Base-by-base conservation (phyloP, 2,113 vertebrate genomes). In the Notiomystis cincta region DNA sequence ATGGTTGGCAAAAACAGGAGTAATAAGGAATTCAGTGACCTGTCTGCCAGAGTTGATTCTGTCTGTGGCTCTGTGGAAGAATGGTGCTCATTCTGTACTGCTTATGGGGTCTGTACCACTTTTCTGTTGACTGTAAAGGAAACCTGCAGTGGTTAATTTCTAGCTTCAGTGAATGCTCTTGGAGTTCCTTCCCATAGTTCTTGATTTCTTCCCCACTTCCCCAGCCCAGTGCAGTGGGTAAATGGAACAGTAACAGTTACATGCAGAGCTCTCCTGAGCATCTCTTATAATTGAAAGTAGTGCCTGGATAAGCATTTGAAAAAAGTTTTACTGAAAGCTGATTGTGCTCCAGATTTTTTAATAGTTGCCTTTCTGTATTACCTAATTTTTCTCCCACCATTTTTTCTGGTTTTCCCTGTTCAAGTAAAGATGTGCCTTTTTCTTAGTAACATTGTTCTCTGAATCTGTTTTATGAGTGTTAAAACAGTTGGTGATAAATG, bases 111-210 rank as follows among this genome's bases (percentile, higher is more conserved):
- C 35, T 75, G 4, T 48, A 7, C 58, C 10, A 20, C 47, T 75
- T 50, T 67, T 7, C 30, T 45, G 0, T 79, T 79, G 28, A 18
- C 45, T 48, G 5, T 66, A 30, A 47, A 67, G 22, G 33, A 58
- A 75, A n/a, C 24, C 16, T 57, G 0, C 0, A 0, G 2, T 62
- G 20, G 51, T 73, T 69, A 24, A 50, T 38, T 62, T 27, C 8
- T 53, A 31, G 22, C 20, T 62, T 71, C n/a, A 48, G 13, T 62
- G 42, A 76, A 30, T 13, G 22, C 9, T 77, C 19, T 35, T 23
- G 35, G 30, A 38, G 10, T 18, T 60, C 11, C 40, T 58, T 79
- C n/a, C 15, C 8, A 0, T n/a, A 24, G 51, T 42, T 90, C 14
- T 56, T 15, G 7, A 10, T 64, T 33, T 78, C 11, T 33, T 72